Evolutionary conservation across 92 coral and sea anemone species (phyloP).

Genomic region (Umimayanthus chanpuru): DNA sequence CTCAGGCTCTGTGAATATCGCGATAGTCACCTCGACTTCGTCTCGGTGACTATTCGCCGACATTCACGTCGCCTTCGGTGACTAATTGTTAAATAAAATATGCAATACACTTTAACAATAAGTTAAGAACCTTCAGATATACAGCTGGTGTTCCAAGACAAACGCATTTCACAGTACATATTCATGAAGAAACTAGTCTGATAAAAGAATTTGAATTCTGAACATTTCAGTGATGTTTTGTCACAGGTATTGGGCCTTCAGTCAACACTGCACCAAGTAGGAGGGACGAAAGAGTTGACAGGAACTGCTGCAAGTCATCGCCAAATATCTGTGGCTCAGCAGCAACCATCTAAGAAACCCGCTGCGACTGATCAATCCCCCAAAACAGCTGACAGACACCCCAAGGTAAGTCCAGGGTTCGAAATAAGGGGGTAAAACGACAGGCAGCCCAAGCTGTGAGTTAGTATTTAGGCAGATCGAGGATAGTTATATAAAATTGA

Average conservation of each 20-base stretch:
- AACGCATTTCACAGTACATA: no score
- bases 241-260: conserved; percentile 89
- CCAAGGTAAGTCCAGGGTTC: conserved; percentile 58
- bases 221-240: background rate
- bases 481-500: no score
- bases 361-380: conserved; percentile 38
- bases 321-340: conserved; percentile 55
- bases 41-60: no score
- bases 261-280: conserved; percentile 87
- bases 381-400: conserved; percentile 65
- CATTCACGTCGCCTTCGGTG: no score
- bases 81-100: no score
- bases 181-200: background rate
- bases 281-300: conserved; percentile 62
- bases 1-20: no score
- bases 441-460: background rate
- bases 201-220: background rate
- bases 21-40: no score
- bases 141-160: no score
- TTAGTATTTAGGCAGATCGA: no score
- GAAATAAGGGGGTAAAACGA: background rate
- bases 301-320: conserved; percentile 60
- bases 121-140: no score
- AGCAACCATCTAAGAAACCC: conserved; percentile 52
- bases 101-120: no score